Base-by-base conservation (phyloP, 2,797 vertebrate genomes). In the Myotis pilosus region DNA sequence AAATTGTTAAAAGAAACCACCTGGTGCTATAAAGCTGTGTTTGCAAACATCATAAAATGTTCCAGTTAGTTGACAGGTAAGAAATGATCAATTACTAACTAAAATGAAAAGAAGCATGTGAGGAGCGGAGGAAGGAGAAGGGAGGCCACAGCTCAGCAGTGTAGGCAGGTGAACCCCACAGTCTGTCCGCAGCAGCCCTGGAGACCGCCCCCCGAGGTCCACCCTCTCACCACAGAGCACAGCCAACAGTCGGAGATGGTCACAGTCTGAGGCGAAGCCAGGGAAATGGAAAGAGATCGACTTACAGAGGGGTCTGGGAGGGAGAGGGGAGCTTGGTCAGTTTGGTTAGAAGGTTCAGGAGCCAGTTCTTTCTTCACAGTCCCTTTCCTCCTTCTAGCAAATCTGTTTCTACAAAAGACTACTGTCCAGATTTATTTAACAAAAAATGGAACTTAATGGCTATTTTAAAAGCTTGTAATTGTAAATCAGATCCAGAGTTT, bases 1-100 rank as follows among this genome's bases (percentile, higher is more conserved):
- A 93, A 93, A 87, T 30, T 1, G 4, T 83, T 92, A 69, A 97
- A 96, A 94, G 96, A 96, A 90, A 95, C 11, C 69, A 66, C 57
- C n/a, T 19, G 84, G 23, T 95, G 51, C 20, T 57, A 5, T 41
- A 87, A 83, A 89, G 75, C 36, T 84, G 79, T 20, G 93, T 64
- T 87, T 51, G 41, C 87, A 94, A 89, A 4, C 53, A 53, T 90
- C 60, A 19, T 38, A 30, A 66, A 68, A 49, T 30, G 17, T 38
- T 71, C 49, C 57, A 44, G 13, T 17, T 78, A 71, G 82, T 7
- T 79, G 86, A 51, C 72, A 92, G 62, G 55, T 47, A 55, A 91
- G 44, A 44, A 85, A 62, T 22, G 23, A 47, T 44, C 49, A 30
- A 33, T 78, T 36, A 25, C 38, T 33, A 82, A 41, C 47, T 30